These are phyloP conservation scores for Conus canariensis DNA, from an alignment of 2,888 invertebrate genomes.

Conservation along the genomic window DNA sequence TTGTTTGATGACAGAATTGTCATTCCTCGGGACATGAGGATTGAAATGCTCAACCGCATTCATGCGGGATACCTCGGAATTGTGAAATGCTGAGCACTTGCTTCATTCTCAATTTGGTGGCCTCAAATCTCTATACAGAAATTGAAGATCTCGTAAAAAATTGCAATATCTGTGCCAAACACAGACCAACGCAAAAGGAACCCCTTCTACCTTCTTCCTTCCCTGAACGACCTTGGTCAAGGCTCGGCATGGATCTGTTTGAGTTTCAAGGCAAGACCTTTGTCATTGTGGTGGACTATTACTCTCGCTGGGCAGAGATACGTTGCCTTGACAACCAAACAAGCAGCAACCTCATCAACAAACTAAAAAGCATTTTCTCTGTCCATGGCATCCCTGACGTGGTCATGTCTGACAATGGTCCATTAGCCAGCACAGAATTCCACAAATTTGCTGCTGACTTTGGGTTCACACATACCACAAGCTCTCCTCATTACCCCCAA, in stretches of 20 bases:
- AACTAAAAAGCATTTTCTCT: slow-evolving; percentile 25
- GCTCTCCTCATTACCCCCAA: slow-evolving; percentile 24
- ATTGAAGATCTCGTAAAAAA: slow-evolving; percentile 22
- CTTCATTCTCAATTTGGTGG: slow-evolving; percentile 28
- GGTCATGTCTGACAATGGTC: slow-evolving; percentile 20
- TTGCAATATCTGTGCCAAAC: slow-evolving; percentile 23
- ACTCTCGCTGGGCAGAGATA: slow-evolving; percentile 34
- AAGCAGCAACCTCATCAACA: slow-evolving; percentile 5
- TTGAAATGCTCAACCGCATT: slow-evolving; percentile 6
- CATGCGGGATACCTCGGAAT: slow-evolving; percentile 30
- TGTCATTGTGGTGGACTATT: slow-evolving; percentile 30
- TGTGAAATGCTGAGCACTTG: slow-evolving; percentile 11
- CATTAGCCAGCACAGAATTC: slow-evolving; percentile 31
- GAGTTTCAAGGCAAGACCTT: not conserved
- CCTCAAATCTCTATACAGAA: not conserved
- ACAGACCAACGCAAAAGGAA: slow-evolving; percentile 9
- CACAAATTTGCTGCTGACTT: slow-evolving; percentile 10
- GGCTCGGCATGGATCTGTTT: slow-evolving; percentile 31
- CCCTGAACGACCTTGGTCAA: slow-evolving; percentile 33
- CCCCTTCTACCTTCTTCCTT: slow-evolving; percentile 34
- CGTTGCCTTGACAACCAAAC: not conserved
- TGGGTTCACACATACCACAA: slow-evolving; percentile 31
- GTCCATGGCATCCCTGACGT: slow-evolving; percentile 40
- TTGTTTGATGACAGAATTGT: slow-evolving; percentile 22
- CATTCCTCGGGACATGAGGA: not conserved